A percentile compares a stretch with the other conserved stretches of the same genome.
These are phyloP conservation scores for Danio tinwini DNA, from an alignment of 2,797 vertebrate species.

Conservation along the genomic window DNA sequence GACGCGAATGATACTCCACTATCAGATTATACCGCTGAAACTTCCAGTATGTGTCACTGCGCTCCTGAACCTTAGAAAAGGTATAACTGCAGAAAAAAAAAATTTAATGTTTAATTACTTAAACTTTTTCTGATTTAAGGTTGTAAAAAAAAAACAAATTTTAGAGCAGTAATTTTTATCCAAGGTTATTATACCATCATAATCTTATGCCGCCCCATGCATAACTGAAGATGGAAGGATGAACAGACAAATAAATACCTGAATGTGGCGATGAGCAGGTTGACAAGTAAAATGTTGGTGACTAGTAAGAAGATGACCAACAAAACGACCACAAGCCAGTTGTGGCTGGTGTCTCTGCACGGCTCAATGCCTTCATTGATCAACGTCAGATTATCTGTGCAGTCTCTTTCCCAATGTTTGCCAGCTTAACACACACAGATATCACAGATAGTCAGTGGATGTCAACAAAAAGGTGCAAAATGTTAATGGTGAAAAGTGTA, in stretches of 20 bases:
- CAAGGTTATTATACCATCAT: too few species aligned
- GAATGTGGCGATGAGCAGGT: constrained; percentile 93
- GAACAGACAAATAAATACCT: constrained; percentile 74
- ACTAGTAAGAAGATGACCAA: constrained; percentile 88
- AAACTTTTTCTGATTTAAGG: too few species aligned
- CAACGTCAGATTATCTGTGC: constrained; percentile 76
- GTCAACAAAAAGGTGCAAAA: background rate
- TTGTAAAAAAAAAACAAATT: too few species aligned
- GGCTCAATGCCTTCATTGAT: constrained; percentile 73
- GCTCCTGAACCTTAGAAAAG: constrained; percentile 86
- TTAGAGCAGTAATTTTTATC: too few species aligned
- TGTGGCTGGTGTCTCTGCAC: constrained; percentile 80
- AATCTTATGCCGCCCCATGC: too few species aligned
- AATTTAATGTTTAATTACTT: too few species aligned
- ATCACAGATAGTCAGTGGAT: background rate
- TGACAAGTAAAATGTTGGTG: constrained; percentile 91
- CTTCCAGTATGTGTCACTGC: constrained; percentile 93
- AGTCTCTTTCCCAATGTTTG: constrained; percentile 71
- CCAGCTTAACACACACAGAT: constrained; percentile 70
- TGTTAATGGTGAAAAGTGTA: background rate
- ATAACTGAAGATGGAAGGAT: background rate
- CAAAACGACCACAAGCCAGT: constrained; percentile 91
- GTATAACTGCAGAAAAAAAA: constrained; percentile 80
- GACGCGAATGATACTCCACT: constrained; percentile 87
- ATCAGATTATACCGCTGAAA: constrained; percentile 91